Base-by-base conservation (phyloP, 2,113 vertebrate genomes). In the Archilochus colubris region DNA sequence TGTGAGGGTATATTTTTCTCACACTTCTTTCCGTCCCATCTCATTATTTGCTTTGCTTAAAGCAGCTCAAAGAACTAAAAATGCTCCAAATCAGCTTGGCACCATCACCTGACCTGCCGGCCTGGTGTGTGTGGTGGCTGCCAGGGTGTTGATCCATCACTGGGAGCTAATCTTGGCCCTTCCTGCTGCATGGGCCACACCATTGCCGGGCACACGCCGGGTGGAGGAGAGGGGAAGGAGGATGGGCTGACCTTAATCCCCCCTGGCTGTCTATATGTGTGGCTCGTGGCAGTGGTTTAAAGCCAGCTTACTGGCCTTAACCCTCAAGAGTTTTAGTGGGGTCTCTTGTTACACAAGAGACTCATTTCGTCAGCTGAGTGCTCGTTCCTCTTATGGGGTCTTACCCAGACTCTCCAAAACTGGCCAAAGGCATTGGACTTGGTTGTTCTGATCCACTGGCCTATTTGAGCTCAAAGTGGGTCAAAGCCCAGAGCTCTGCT, bases 231-330 rank as follows among this genome's bases (percentile, higher is more conserved):
- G 53, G 79, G 59, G 53, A 31, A 50, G n/a, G 89, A 87, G 91
- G 79, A 91, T 96, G 94, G 91, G 96, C 78, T 96, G 97, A 96
- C 96, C 94, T 95, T 97, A 97, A 97, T 97, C 94, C 93, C 78
- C 28, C 75, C 33, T 0, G 27, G 62, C 92, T 76, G 91, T 80
- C 94, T 54, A 7, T 84, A 53, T 9, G 25, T 91, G 91, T 80
- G 62, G 93, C 91, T 95, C 4, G 3, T 73, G 82, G 89, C 5
- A 0, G 48, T n/a, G 81, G 44, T 78, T 88, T 94, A 96, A 96
- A 96, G 69, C 86, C 94, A 95, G 96, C 95, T 97, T 97, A 96
- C 84, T 86, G 93, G 84, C 91, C 94, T 92, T 86, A 82, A 50
- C 16, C 1, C 22, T 38, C 7, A 51, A 51, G n/a, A 75, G 82